Percentiles rank a stretch among this genome's conserved stretches.
Conservation (phyloP, 2,797 vertebrate genomes). For the Glossophaga mutica region DNA sequence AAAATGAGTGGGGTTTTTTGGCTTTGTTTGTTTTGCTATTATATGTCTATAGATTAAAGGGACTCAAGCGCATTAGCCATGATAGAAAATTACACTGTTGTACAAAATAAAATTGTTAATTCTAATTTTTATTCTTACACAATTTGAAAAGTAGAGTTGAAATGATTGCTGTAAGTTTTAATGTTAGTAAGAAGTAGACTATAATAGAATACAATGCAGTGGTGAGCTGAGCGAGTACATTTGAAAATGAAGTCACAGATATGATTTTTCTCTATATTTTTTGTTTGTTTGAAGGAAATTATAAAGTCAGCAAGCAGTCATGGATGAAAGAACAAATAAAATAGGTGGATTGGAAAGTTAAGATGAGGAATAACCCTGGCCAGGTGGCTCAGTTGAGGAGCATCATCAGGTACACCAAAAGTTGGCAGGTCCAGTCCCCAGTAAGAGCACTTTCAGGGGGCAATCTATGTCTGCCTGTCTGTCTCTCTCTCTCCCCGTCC, state of each 20-base stretch:
- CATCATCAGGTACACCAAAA: no score
- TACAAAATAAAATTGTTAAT: constrained; percentile 92
- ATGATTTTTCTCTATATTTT: constrained; percentile 88
- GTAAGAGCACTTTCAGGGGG: no score
- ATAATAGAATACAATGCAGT: constrained; percentile 89
- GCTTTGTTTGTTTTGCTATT: constrained; percentile 85
- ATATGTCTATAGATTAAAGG: constrained; percentile 86
- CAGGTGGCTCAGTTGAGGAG: no score
- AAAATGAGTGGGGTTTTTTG: constrained; percentile 80
- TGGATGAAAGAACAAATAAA: constrained; percentile 83
- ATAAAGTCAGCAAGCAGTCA: constrained; percentile 87
- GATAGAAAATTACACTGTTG: constrained; percentile 90
- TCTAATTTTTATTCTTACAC: constrained; percentile 89
- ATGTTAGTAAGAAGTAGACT: constrained; percentile 81
- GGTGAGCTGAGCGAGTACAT: constrained; percentile 86
- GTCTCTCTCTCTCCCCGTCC: no score
- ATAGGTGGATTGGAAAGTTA: constrained; percentile 76
- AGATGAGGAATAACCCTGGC: constrained; percentile 75
- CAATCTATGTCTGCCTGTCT: no score
- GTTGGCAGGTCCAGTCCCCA: no score
- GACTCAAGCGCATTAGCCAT: constrained; percentile 87
- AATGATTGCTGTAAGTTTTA: constrained; percentile 80
- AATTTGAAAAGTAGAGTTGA: constrained; percentile 82
- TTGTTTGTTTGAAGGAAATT: constrained; percentile 85
- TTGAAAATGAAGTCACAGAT: constrained; percentile 87